Percentiles rank a stretch among this genome's conserved stretches.
phyloP scores from a whole-genome alignment of 2,797 vertebrate species.

The Chaetodon trifasciatus region DNA sequence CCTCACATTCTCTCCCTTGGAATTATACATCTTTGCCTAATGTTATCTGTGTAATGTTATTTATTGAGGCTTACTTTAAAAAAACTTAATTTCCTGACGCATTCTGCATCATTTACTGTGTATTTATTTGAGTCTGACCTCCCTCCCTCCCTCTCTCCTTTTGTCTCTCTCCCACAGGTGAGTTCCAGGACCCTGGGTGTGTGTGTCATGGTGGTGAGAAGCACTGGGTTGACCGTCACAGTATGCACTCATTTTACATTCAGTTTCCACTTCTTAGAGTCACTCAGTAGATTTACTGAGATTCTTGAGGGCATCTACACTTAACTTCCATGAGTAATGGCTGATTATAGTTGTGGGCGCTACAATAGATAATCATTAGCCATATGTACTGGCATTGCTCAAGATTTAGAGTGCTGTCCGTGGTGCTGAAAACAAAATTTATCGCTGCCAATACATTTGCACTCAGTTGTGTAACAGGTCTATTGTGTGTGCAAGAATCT shows the following conservation, averaged over 20 bases:
- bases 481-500: slow-evolving; percentile 77
- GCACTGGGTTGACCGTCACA: slow-evolving; percentile 43
- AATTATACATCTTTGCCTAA: too few species aligned
- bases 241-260: slow-evolving; percentile 51
- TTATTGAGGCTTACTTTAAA: too few species aligned
- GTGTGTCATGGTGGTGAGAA: slow-evolving; percentile 33
- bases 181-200: slow-evolving; percentile 62
- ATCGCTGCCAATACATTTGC: slow-evolving; percentile 74
- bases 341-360: slow-evolving; percentile 58
- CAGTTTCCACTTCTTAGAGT: slow-evolving; percentile 24
- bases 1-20: too few species aligned
- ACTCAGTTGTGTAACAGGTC: slow-evolving; percentile 76
- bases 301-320: slow-evolving; percentile 61
- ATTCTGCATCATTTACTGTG: background rate
- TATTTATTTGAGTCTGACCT: slow-evolving; percentile 38
- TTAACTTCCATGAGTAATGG: slow-evolving; percentile 67
- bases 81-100: too few species aligned
- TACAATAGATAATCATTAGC: slow-evolving; percentile 77
- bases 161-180: slow-evolving; percentile 63
- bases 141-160: slow-evolving; percentile 19
- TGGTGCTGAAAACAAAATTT: slow-evolving; percentile 80
- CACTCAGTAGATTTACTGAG: slow-evolving; percentile 45
- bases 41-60: too few species aligned
- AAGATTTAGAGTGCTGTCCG: slow-evolving; percentile 77
- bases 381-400: slow-evolving; percentile 64